These are phyloP conservation scores for Propithecus perrieri DNA, from an alignment of 2,797 vertebrate genomes.

Conservation along the genomic window DNA sequence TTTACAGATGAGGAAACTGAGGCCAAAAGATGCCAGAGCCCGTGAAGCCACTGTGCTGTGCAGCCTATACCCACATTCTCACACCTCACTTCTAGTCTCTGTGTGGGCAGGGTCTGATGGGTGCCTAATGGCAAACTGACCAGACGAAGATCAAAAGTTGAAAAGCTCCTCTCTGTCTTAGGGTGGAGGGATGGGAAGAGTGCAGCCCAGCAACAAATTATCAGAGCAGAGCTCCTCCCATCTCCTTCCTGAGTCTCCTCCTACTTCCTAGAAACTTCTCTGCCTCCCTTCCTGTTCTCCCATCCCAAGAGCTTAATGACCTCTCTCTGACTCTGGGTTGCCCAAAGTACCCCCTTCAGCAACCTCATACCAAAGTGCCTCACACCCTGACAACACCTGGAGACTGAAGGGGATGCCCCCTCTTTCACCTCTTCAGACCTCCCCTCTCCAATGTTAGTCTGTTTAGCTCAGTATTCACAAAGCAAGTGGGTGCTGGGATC, in stretches of 20 bases:
- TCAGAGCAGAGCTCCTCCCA: not conserved
- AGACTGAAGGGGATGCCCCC: not conserved
- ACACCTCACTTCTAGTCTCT: not conserved
- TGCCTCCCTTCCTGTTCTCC: not conserved
- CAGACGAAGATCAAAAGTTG: not conserved
- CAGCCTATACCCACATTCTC: not conserved
- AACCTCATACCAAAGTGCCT: not conserved
- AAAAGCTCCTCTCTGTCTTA: not conserved
- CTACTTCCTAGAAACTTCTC: not conserved
- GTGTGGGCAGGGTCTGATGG: not conserved
- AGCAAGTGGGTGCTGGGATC: not conserved
- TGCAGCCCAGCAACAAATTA: not conserved
- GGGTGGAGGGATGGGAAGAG: not conserved
- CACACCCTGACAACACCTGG: not conserved
- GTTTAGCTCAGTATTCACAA: not conserved
- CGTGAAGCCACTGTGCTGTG: not conserved
- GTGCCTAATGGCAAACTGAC: not conserved
- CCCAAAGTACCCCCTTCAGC: not conserved
- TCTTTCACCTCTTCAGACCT: not conserved
- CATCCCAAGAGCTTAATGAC: not conserved
- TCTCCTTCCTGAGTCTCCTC: not conserved
- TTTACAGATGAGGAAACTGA: conserved; percentile 3
- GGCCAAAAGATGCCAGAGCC: not conserved
- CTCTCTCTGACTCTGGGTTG: not conserved
- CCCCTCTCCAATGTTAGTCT: not conserved